Conservation (phyloP, 2,888 invertebrate species). For the Epinotia nisella region DNA sequence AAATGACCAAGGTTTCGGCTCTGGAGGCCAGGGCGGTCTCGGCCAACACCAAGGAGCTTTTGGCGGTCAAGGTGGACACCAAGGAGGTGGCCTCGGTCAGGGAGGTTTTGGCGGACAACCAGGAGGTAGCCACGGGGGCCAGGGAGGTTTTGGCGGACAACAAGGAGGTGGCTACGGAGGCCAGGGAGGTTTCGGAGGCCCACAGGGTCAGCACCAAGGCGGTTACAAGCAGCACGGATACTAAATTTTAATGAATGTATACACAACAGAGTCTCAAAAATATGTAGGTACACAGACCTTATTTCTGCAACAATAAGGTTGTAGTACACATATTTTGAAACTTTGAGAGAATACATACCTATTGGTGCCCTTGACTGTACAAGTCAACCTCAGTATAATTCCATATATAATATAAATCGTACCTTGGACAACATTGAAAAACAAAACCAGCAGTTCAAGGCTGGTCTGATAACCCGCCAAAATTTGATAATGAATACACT, state of each 20-base stretch:
- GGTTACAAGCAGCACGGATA: constrained; percentile 51
- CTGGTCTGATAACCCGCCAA: constrained; percentile 13
- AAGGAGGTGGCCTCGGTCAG: neutral
- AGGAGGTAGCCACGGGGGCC: neutral
- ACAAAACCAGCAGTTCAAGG: constrained; percentile 1
- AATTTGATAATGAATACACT: constrained; percentile 17
- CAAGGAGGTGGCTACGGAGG: neutral
- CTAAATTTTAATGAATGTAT: constrained; percentile 34
- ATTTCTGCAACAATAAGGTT: too few species aligned
- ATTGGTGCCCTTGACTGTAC: too few species aligned
- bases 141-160: neutral
- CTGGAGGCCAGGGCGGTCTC: constrained; percentile 20
- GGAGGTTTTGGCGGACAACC: constrained; percentile 11
- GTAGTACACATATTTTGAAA: too few species aligned
- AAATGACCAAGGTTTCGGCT: constrained; percentile 21
- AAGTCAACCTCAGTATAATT: neutral
- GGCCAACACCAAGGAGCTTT: constrained; percentile 20
- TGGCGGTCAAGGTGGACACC: neutral
- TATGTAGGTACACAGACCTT: too few species aligned
- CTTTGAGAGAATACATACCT: too few species aligned
- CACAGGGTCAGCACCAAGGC: constrained; percentile 37
- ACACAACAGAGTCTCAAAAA: too few species aligned
- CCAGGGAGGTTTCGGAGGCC: constrained; percentile 15
- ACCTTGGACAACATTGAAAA: neutral
- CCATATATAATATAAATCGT: neutral